phyloP scores from a whole-genome alignment of 2,113 vertebrate genomes.

The Lagopus leucura region DNA sequence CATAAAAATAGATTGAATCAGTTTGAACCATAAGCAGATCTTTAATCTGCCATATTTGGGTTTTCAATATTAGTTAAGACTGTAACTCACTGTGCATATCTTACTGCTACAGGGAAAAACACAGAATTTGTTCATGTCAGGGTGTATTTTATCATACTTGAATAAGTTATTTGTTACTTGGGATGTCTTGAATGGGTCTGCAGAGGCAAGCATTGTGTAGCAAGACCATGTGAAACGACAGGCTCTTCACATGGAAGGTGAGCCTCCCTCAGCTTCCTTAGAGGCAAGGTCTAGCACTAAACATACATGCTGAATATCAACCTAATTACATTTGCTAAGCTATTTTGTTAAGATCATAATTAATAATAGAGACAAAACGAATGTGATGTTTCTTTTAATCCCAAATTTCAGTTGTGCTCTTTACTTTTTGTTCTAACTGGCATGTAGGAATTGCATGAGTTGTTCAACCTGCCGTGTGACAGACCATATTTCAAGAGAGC shows the following conservation, averaged over 20 bases:
- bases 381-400: neutral
- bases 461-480: constrained; percentile 84
- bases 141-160: neutral
- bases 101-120: neutral
- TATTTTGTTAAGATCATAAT: neutral
- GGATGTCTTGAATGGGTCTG: neutral
- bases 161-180: accelerated
- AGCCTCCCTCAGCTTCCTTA: neutral
- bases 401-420: neutral
- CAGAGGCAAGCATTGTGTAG: neutral
- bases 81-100: neutral
- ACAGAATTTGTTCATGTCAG: neutral
- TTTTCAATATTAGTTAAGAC: neutral
- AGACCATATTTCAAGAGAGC: constrained; percentile 90
- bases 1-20: neutral
- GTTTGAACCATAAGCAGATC: neutral
- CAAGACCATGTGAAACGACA: neutral
- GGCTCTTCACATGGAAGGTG: neutral
- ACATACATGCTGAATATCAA: neutral
- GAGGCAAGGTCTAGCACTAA: neutral
- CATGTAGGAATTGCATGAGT: constrained; percentile 86
- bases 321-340: neutral
- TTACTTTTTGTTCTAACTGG: constrained; percentile 22
- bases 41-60: neutral
- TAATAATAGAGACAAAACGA: no score